phyloP scores from a whole-genome alignment of 2,888 invertebrate genomes.

The Theretra japonica region DNA sequence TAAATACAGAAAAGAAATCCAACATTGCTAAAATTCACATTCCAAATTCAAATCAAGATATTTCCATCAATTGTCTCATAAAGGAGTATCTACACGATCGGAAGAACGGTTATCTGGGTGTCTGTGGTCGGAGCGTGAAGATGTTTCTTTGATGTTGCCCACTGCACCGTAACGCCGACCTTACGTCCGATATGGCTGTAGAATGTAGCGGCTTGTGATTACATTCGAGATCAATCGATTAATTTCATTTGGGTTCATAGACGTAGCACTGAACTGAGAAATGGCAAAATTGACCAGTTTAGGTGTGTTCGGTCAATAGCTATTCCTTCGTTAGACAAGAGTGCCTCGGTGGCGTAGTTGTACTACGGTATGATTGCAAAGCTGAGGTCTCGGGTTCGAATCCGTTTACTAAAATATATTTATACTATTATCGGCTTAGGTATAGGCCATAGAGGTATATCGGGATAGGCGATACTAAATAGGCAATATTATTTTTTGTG shows the following conservation, averaged over 20 bases:
- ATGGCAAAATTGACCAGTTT: no score
- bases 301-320: no score
- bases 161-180: slow-evolving; percentile 24
- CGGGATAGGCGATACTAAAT: no score
- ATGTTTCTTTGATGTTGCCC: slow-evolving; percentile 21
- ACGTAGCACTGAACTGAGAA: no score
- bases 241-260: neutral
- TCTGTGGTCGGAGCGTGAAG: slow-evolving; percentile 22
- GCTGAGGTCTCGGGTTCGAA: no score
- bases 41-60: slow-evolving; percentile 19
- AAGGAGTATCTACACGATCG: slow-evolving; percentile 17
- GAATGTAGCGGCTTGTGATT: neutral
- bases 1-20: neutral
- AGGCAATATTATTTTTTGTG: no score
- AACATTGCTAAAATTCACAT: neutral
- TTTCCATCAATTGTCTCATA: slow-evolving; percentile 25
- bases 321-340: no score
- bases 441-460: no score
- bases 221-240: slow-evolving; percentile 15
- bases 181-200: slow-evolving; percentile 17
- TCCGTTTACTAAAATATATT: no score
- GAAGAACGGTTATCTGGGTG: slow-evolving; percentile 10
- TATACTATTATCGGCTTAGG: no score
- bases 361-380: no score
- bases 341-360: no score